Conservation (phyloP, 1,140 invertebrate species). For the honey bee (Apis mellifera) region DNA sequence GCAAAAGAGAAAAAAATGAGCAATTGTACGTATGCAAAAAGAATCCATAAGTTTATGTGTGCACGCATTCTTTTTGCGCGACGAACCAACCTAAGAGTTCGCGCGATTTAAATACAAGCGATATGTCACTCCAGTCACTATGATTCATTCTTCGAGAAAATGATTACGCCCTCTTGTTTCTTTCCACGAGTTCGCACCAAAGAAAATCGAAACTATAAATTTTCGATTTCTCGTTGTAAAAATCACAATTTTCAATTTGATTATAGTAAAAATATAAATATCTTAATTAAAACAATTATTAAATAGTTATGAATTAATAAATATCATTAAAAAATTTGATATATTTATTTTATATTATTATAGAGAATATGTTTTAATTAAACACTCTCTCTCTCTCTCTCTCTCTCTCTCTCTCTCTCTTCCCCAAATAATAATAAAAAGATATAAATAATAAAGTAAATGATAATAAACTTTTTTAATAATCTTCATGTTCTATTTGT, state of each 20-base stretch:
- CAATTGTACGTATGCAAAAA: slow-evolving; percentile 32
- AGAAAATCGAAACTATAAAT: slow-evolving; percentile 55
- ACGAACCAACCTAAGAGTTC: slow-evolving; percentile 26
- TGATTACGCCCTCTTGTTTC: not conserved
- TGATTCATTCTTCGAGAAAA: slow-evolving; percentile 34
- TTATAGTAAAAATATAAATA: too few relatives aligned
- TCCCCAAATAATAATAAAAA: not conserved
- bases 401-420: not conserved
- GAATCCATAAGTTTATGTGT: slow-evolving; percentile 12
- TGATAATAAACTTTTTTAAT: too few relatives aligned
- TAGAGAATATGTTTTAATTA: too few relatives aligned
- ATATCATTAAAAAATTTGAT: too few relatives aligned
- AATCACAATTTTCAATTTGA: slow-evolving; percentile 49
- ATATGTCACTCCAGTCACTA: not conserved
- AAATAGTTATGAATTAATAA: too few relatives aligned
- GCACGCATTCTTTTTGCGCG: slow-evolving; percentile 37
- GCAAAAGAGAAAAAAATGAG: not conserved
- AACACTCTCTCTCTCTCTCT: not conserved
- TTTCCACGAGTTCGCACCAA: not conserved
- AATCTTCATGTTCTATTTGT: too few relatives aligned
- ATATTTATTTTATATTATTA: too few relatives aligned
- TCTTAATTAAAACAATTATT: too few relatives aligned
- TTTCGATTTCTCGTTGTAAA: slow-evolving; percentile 53
- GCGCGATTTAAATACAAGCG: slow-evolving; percentile 56
- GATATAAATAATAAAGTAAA: too few relatives aligned